Evolutionary conservation across 2,113 vertebrate genomes (phyloP).

Genomic region (Nestor notabilis): DNA sequence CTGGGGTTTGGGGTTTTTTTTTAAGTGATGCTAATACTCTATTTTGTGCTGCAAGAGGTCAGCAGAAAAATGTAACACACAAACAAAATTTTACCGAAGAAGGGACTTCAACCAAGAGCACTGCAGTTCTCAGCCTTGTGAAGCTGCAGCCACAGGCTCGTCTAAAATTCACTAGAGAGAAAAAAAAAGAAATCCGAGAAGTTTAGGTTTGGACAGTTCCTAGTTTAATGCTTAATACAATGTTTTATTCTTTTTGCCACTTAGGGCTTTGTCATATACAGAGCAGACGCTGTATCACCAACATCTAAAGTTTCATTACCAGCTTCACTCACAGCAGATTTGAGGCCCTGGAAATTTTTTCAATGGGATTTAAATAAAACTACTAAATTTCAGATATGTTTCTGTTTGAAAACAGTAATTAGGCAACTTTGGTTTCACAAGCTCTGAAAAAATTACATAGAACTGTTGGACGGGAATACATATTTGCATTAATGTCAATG

Average conservation of each 20-base stretch:
- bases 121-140: not conserved
- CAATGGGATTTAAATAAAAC: not conserved
- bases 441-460: not conserved
- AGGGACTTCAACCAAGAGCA: not conserved
- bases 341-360: not conserved
- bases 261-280: not conserved
- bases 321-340: not conserved
- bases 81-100: not conserved
- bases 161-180: not conserved
- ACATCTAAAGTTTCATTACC: not conserved
- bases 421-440: not conserved
- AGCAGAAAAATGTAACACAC: not conserved
- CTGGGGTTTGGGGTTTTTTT: not conserved
- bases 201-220: not conserved
- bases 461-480: not conserved
- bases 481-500: not conserved
- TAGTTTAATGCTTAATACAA: not conserved
- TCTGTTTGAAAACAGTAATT: not conserved
- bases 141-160: not conserved
- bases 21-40: not conserved
- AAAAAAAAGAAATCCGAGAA: not conserved
- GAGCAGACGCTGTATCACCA: not conserved
- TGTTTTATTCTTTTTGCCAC: not conserved
- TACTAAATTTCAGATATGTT: not conserved
- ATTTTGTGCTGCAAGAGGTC: not conserved